These are phyloP conservation scores for Chromobotia macracanthus DNA, from an alignment of 2,797 vertebrate species.

Conservation along the genomic window DNA sequence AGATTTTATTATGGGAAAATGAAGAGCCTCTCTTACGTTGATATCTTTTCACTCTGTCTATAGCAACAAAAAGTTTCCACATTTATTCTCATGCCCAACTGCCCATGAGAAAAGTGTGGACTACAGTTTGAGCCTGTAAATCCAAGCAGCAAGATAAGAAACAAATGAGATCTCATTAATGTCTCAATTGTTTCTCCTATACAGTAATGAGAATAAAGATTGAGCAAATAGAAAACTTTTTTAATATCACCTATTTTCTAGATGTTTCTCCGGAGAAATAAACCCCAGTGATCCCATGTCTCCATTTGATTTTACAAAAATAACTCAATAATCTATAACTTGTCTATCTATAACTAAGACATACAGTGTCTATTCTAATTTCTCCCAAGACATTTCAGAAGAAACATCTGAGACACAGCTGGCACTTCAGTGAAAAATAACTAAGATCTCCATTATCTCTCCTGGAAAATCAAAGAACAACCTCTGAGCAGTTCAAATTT, in stretches of 20 bases:
- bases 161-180: not conserved
- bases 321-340: no score
- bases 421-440: no score
- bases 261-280: no score
- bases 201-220: not conserved
- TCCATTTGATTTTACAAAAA: no score
- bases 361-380: no score
- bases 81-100: not conserved
- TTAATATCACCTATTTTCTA: no score
- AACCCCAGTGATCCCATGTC: no score
- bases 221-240: not conserved
- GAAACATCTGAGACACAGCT: no score
- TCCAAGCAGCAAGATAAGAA: not conserved
- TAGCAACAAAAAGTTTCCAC: not conserved
- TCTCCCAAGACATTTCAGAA: no score
- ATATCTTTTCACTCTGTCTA: not conserved
- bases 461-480: not conserved
- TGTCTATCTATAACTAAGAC: no score
- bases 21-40: not conserved
- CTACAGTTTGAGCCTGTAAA: not conserved
- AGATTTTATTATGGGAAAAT: conserved; percentile 28
- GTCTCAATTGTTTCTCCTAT: not conserved
- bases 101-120: not conserved
- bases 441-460: no score
- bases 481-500: not conserved